Evolutionary conservation across 1,140 invertebrate genomes (phyloP), one percentile per base, ranked within the genome.

Genomic region (Pseudoatta argentina): DNA sequence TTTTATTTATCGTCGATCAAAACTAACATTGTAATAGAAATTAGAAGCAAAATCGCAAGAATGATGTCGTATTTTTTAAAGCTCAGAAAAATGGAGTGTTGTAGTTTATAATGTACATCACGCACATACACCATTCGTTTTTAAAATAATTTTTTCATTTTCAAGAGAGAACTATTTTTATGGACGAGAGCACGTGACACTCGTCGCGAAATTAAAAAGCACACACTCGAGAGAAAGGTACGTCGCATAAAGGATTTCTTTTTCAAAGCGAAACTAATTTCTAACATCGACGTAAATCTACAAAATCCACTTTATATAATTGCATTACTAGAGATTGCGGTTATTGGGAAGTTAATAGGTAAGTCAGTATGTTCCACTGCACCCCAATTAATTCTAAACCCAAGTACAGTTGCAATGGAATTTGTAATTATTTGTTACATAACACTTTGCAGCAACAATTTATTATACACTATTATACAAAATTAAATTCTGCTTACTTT

Each of bases 71-170:
- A 16, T 57, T 4, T 34, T 34, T 48, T 51, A 24, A 78, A 78
- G 67, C 18, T 18, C n/a, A 69, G 8, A 18, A 79, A 67, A 69
- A 79, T 78, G 16, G 7, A 78, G 2, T 78, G 24, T 66, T 44
- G 21, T 30, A n/a, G n/a, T 78, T 66, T 61, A n/a, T 48, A n/a
- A n/a, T 16, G 21, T 14, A 10, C 3, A 21, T 53, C n/a, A 53
- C 8, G 55, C 27, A 14, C 39, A 44, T 10, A 51, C 18, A 3
- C 18, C 12, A 63, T 24, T 8, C 34, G 6, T 64, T 44, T 44
- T 44, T 44, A 12, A 39, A 18, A 7, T 51, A 18, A 27, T 30
- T 55, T 55, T 55, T n/a, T n/a, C 53, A 53, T 66, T 14, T 66
- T n/a, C 16, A 53, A 18, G 5, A 34, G 30, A 34, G 16, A 3